phyloP scores from a whole-genome alignment of 2,888 invertebrate genomes.

The Luperina nickerlii region DNA sequence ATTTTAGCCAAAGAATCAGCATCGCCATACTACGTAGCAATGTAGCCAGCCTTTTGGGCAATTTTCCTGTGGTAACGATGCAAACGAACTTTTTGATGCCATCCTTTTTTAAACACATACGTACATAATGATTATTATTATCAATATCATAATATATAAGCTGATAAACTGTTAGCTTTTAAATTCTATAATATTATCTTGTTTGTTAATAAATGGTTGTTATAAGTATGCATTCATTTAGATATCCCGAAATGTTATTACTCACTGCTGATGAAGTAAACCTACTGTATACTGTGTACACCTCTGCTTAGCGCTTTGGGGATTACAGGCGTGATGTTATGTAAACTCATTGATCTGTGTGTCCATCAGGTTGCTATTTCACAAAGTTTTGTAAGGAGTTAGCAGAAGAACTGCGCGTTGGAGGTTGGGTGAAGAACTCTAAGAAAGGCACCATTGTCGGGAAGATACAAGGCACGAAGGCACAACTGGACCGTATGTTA shows the following conservation, averaged over 20 bases:
- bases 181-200: not conserved
- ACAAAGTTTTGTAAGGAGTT: constrained; percentile 96
- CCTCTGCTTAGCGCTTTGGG: not conserved
- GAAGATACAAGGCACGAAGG: constrained; percentile 95
- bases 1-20: too few relatives aligned
- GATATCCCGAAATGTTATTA: not conserved
- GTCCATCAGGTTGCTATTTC: constrained; percentile 93
- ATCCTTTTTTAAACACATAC: too few relatives aligned
- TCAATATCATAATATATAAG: not conserved
- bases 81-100: too few relatives aligned
- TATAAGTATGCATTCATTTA: not conserved
- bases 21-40: too few relatives aligned
- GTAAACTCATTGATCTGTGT: not conserved
- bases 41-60: too few relatives aligned
- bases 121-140: too few relatives aligned
- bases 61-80: too few relatives aligned
- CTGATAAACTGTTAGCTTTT: not conserved
- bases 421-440: constrained; percentile 98
- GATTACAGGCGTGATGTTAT: not conserved
- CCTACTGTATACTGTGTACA: not conserved
- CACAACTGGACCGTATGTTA: constrained; percentile 95
- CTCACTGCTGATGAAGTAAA: not conserved
- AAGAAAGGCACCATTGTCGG: constrained; percentile 96
- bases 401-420: constrained; percentile 93
- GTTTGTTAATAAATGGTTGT: not conserved